A percentile compares a stretch with the other conserved stretches of the same genome.
Conservation (phyloP, 1,140 invertebrate species). For the Hyles vespertilio region DNA sequence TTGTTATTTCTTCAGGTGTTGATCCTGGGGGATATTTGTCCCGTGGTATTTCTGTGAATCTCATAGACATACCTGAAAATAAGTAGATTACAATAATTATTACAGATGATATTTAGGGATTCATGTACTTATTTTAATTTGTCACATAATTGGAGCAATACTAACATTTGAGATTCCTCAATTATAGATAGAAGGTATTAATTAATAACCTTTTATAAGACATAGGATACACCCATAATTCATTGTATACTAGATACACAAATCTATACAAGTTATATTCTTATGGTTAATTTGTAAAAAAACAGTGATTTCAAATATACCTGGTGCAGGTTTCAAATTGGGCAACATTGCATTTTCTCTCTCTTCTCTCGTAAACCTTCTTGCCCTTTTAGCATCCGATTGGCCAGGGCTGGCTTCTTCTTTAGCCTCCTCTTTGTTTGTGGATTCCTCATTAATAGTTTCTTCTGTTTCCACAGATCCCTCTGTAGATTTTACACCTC, state of each 20-base stretch:
- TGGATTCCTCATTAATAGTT: slow-evolving; percentile 6
- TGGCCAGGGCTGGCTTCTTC: slow-evolving; percentile 61
- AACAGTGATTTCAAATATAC: slow-evolving; percentile 27
- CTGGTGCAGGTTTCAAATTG: slow-evolving; percentile 83
- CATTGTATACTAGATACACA: no score
- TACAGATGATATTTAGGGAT: slow-evolving; percentile 3
- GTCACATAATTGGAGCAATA: neutral
- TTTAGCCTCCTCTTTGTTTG: slow-evolving; percentile 20
- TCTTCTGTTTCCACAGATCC: slow-evolving; percentile 7
- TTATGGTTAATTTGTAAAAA: no score
- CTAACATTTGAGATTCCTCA: no score
- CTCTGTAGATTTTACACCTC: slow-evolving; percentile 56
- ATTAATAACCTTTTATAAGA: neutral
- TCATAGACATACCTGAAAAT: slow-evolving; percentile 83
- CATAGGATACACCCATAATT: neutral
- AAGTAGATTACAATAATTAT: neutral
- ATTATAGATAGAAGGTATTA: neutral
- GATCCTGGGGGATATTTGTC: slow-evolving; percentile 86
- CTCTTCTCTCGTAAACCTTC: slow-evolving; percentile 70
- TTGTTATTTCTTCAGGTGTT: slow-evolving; percentile 89
- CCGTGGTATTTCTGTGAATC: slow-evolving; percentile 87
- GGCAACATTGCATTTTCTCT: slow-evolving; percentile 87
- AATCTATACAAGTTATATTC: no score
- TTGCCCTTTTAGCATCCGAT: slow-evolving; percentile 53
- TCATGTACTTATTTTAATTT: neutral